Conservation (phyloP, 2,113 vertebrate genomes). For the Corythaeola cristata region DNA sequence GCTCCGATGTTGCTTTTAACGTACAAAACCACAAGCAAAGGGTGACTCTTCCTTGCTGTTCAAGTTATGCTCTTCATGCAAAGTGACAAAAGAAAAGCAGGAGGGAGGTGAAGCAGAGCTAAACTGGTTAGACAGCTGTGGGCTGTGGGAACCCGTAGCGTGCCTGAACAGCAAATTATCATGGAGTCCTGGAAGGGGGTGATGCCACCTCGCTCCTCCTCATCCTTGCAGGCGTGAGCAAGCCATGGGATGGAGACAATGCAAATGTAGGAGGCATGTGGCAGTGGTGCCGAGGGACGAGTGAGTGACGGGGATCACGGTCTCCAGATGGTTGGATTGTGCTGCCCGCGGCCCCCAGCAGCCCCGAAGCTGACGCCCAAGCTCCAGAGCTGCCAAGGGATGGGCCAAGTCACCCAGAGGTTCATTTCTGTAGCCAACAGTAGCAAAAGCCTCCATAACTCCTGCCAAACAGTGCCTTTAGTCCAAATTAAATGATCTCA, state of each 20-base stretch:
- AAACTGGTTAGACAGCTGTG: neutral
- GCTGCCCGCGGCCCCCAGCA: neutral
- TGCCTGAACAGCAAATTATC: neutral
- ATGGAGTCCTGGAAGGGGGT: neutral
- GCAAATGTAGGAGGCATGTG: accelerated
- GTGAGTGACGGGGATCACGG: neutral
- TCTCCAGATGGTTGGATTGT: neutral
- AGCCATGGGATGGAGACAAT: neutral
- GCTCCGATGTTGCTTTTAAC: neutral
- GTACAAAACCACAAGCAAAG: neutral
- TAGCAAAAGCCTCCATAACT: neutral
- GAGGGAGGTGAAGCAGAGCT: neutral
- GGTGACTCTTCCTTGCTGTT: neutral
- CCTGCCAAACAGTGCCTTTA: neutral
- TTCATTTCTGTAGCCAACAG: neutral
- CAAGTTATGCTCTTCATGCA: neutral
- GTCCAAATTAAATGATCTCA: neutral
- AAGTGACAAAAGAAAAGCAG: neutral
- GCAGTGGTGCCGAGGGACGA: neutral
- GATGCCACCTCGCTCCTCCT: neutral
- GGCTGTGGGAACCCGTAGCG: accelerated
- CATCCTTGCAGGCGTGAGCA: accelerated
- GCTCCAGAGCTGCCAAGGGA: neutral
- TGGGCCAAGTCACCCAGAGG: neutral
- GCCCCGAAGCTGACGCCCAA: neutral